Base-by-base conservation (phyloP, 2,797 vertebrate species). In the Pagetopsis macropterus region DNA sequence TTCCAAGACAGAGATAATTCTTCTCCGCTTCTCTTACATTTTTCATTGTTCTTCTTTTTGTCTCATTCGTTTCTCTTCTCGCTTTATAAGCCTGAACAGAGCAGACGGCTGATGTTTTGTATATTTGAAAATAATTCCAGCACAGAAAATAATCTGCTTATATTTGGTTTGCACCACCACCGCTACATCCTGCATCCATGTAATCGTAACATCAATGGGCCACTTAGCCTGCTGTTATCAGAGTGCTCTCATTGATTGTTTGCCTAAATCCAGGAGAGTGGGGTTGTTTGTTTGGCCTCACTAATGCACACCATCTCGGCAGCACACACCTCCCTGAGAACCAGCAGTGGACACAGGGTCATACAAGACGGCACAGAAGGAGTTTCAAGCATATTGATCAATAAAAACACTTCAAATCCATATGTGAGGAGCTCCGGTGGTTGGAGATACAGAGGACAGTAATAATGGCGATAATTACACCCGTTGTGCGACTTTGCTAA, bases 161-260 rank as follows among this genome's bases (percentile, higher is more conserved):
- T 17, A 37, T 66, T 23, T 46, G 49, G 55, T 78, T 58, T 72
- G 70, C 74, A 55, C 41, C 31, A 46, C n/a, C 41, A 73, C 67
- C 57, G 15, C 67, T 65, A 72, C 66, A 81, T 84, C 75, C 84
- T 83, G 81, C 79, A 61, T 85, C 83, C 72, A 88, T 89, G 88
- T 91, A 84, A 91, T 88, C 37, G 59, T 51, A 87, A 86, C 86
- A 84, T 89, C 76, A 81, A 81, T 75, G 78, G 67, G 62, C 75
- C 81, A 84, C 84, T 91, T 83, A 85, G 81, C 56, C 62, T 66
- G 76, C 79, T 83, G 89, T 83, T 90, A 88, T 85, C 71, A 48
- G 84, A 92, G 85, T 84, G 78, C 78, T 72, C 59, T 49, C 81
- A 93, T 90, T 83, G 88, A 93, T 90, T 90, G 81, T 81, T 81